Conservation (phyloP, 1,140 invertebrate species). For the Nymphalis io region DNA sequence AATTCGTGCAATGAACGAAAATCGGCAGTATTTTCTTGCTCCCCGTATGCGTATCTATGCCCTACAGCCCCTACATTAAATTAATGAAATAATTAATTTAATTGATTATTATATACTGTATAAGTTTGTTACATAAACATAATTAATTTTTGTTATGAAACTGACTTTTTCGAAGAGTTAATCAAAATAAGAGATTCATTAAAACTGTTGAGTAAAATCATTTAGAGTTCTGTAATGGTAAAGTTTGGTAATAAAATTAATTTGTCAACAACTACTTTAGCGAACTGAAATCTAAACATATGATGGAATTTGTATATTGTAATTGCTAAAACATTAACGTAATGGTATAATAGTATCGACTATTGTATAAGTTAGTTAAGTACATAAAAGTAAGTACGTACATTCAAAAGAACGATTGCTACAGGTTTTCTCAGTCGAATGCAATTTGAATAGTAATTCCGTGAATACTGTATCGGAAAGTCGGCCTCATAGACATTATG, state of each 20-base stretch:
- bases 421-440: slow-evolving; percentile 27
- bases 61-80: slow-evolving; percentile 9
- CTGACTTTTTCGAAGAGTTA: neutral
- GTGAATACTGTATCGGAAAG: slow-evolving; percentile 38
- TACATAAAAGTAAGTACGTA: slow-evolving; percentile 1
- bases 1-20: slow-evolving; percentile 65
- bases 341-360: neutral
- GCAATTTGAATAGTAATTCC: slow-evolving; percentile 40
- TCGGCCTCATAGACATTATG: slow-evolving; percentile 40
- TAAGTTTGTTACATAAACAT: neutral
- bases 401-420: slow-evolving; percentile 31
- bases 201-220: too few relatives aligned
- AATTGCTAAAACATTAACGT: neutral
- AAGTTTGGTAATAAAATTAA: too few relatives aligned
- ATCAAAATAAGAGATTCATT: too few relatives aligned
- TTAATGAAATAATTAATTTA: slow-evolving; percentile 1
- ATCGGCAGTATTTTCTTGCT: slow-evolving; percentile 43
- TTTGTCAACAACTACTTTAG: too few relatives aligned
- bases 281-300: too few relatives aligned
- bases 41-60: slow-evolving; percentile 1
- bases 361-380: neutral
- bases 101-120: neutral
- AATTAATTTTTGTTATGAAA: neutral
- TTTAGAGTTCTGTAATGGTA: too few relatives aligned
- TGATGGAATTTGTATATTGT: too few relatives aligned